A percentile compares a stretch with the other conserved stretches of the same genome.
phyloP scores from a whole-genome alignment of 2,797 vertebrate species.

The Telmatherina bonti region DNA sequence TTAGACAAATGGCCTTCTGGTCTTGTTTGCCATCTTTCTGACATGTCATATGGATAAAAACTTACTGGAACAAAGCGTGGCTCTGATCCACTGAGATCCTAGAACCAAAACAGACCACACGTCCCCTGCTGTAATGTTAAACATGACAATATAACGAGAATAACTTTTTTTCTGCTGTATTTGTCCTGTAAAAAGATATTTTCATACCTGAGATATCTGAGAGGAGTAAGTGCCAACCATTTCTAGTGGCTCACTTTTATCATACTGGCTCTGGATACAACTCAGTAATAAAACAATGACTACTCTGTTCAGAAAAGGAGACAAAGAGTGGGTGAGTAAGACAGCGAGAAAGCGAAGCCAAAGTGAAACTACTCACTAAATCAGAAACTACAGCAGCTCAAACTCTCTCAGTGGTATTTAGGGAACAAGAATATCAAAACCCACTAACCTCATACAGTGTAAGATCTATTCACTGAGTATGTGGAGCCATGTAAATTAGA shows the following conservation, averaged over 20 bases:
- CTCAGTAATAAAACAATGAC: constrained; percentile 17
- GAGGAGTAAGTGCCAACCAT: not conserved
- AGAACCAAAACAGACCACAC: not conserved
- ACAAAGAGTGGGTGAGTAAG: not conserved
- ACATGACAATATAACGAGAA: not conserved
- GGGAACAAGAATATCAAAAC: constrained; percentile 16
- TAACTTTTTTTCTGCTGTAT: not conserved
- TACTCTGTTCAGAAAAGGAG: constrained; percentile 7
- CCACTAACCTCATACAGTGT: constrained; percentile 18
- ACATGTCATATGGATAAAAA: not conserved
- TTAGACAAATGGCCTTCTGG: too few relatives aligned
- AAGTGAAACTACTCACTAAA: constrained; percentile 20
- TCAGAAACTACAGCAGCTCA: constrained; percentile 22
- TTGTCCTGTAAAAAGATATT: not conserved
- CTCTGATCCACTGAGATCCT: not conserved
- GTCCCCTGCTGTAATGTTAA: not conserved
- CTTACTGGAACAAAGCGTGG: not conserved
- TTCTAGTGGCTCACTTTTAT: not conserved
- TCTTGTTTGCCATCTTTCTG: not conserved
- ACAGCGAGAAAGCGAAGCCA: constrained; percentile 17
- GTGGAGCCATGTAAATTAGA: constrained; percentile 24
- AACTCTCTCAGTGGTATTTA: constrained; percentile 6
- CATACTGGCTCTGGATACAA: not conserved
- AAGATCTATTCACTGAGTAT: constrained; percentile 10
- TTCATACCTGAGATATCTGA: not conserved